A percentile compares a stretch with the other conserved stretches of the same genome.
Evolutionary conservation across 2,888 invertebrate species (phyloP).

Genomic region (Eulithis prunata): DNA sequence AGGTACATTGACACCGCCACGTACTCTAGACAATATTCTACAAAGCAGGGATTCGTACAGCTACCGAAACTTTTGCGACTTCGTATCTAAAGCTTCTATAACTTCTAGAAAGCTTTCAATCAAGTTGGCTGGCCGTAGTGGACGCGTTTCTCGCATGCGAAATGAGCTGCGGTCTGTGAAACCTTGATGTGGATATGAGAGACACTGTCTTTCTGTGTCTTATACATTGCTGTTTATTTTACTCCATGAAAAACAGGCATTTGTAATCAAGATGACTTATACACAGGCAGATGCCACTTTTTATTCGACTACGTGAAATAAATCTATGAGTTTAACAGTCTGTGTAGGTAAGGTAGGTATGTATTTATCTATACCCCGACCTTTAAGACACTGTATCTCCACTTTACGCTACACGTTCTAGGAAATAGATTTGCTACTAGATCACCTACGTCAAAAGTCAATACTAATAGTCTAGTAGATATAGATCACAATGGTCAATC

Average conservation of each 20-base stretch:
- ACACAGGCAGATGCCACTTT: background rate
- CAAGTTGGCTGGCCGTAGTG: constrained; percentile 18
- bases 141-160: constrained; percentile 12
- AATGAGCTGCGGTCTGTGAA: constrained; percentile 10
- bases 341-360: too few species aligned
- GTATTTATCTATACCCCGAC: background rate
- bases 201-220: too few species aligned
- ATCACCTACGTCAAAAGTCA: too few species aligned
- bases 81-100: constrained; percentile 9
- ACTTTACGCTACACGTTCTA: too few species aligned
- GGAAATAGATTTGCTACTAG: too few species aligned
- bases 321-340: too few species aligned
- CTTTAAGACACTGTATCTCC: too few species aligned
- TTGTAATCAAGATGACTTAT: too few species aligned
- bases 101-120: constrained; percentile 21
- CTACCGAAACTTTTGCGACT: constrained; percentile 3
- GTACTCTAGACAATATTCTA: background rate
- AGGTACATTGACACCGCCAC: background rate
- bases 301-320: background rate
- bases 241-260: too few species aligned
- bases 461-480: too few species aligned
- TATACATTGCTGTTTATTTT: too few species aligned
- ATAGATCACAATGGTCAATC: too few species aligned
- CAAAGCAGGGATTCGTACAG: background rate
- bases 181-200: background rate